Conservation (phyloP, 2,113 vertebrate genomes). For the Lasiurus cinereus region DNA sequence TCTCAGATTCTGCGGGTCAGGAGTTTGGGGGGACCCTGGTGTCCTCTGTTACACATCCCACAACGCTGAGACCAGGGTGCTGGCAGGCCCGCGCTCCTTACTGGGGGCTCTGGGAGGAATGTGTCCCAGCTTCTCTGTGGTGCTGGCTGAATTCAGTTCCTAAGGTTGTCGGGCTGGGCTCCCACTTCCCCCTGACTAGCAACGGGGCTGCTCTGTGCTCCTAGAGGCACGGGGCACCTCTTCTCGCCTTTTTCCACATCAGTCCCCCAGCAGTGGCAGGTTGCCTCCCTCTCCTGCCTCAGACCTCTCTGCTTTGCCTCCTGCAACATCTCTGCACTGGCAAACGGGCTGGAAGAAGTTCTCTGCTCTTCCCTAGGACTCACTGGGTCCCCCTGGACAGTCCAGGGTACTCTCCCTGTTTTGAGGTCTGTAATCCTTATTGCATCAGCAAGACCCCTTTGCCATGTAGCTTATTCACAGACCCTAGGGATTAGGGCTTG, state of each 20-base stretch:
- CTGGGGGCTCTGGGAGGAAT: background rate
- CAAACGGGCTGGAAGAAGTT: background rate
- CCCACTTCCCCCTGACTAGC: background rate
- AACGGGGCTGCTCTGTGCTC: background rate
- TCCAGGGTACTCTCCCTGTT: background rate
- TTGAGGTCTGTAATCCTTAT: background rate
- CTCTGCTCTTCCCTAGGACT: background rate
- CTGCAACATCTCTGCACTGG: background rate
- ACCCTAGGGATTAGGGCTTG: background rate
- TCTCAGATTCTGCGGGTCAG: background rate
- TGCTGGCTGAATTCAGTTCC: background rate
- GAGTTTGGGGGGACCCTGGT: background rate
- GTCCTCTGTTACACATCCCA: background rate
- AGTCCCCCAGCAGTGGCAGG: background rate
- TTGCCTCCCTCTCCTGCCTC: background rate
- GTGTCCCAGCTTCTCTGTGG: background rate
- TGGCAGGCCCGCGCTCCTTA: rapidly evolving
- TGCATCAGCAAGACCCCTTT: background rate
- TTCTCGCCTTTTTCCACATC: background rate
- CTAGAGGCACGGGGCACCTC: rapidly evolving
- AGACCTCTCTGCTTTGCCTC: background rate
- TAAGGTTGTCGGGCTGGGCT: background rate
- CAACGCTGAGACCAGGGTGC: background rate
- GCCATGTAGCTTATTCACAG: no score
- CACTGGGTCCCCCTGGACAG: background rate